Base-by-base conservation (phyloP, 2,888 invertebrate genomes). In the Synergus japonicus region DNA sequence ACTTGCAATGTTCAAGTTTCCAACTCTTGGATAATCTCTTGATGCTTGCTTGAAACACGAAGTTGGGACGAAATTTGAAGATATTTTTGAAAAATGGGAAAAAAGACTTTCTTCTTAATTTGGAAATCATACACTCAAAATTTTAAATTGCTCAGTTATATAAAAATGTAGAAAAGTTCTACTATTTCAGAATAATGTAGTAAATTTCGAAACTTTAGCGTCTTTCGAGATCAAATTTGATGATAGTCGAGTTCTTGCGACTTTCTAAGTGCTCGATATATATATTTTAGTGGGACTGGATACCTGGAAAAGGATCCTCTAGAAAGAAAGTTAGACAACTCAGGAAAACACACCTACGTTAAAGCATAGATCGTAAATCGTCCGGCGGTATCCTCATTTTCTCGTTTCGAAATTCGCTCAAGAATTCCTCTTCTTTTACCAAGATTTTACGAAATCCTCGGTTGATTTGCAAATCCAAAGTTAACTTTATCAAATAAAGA, bases 321-420 rank as follows among this genome's bases (percentile, higher is more conserved):
- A 69, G 22, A 13, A 49, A 22, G 15, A 18, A 49, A 69, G 69
- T 69, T 69, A 18, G 69, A 15, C 18, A 46, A 49, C 49, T 49
- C 15, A 4, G 22, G 8, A 29, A 46, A 46, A 66, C 18, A 69
- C 49, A 69, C 29, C 29, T 22, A 46, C n/a, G 12, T 69, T 69
- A 69, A 49, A 69, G 49, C 29, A 69, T 69, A 69, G 49, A 69
- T 69, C 69, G 69, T 69, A 49, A 69, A 69, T 69, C 49, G 69
- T 29, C 46, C 29, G 46, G 44, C 46, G 49, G 46, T 69, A 46
- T 49, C 69, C 46, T 69, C 15, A 69, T 69, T 69, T 46, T 29
- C 69, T 69, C 49, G 49, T 69, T 69, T 29, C 13, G 29, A 69
- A n/a, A 54, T 54, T 54, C 2, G 54, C n/a, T 54, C 54, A 3